Evolutionary conservation across 2,113 vertebrate species (phyloP).

Genomic region (Saimiri boliviensis): DNA sequence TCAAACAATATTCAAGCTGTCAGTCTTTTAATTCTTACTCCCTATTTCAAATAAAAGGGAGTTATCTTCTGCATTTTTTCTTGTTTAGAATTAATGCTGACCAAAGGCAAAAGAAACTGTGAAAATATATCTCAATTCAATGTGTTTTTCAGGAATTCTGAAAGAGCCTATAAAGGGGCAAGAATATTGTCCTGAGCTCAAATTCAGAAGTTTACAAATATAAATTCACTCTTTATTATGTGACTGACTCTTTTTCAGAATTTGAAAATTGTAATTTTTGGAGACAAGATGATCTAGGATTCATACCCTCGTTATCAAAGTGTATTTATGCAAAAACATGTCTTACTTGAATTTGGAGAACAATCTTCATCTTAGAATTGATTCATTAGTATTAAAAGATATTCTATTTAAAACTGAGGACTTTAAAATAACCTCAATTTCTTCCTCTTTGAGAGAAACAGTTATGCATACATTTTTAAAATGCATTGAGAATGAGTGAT

Average conservation of each 20-base stretch:
- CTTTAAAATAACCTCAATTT: slow-evolving; percentile 47
- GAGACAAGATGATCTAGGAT: slow-evolving; percentile 20
- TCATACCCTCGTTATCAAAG: slow-evolving; percentile 43
- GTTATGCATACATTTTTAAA: slow-evolving; percentile 53
- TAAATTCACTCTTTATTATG: neutral
- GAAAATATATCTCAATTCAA: neutral
- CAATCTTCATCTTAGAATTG: slow-evolving; percentile 45
- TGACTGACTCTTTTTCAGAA: slow-evolving; percentile 13
- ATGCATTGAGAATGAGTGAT: neutral
- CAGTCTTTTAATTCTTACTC: slow-evolving; percentile 33
- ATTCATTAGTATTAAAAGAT: slow-evolving; percentile 35
- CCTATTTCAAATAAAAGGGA: neutral
- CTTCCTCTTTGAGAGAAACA: slow-evolving; percentile 42
- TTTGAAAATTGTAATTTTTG: slow-evolving; percentile 40
- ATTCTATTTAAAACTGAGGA: slow-evolving; percentile 50
- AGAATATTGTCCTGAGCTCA: neutral
- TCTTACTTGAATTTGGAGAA: slow-evolving; percentile 49
- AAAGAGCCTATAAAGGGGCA: neutral
- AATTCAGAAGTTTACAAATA: neutral
- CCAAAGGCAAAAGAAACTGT: neutral
- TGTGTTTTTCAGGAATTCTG: neutral
- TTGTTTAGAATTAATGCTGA: neutral
- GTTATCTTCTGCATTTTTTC: neutral
- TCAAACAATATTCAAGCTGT: neutral
- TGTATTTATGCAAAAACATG: slow-evolving; percentile 59